Base-by-base conservation (phyloP, 2,113 vertebrate genomes). In the Cyprinodon brontotheroides region DNA sequence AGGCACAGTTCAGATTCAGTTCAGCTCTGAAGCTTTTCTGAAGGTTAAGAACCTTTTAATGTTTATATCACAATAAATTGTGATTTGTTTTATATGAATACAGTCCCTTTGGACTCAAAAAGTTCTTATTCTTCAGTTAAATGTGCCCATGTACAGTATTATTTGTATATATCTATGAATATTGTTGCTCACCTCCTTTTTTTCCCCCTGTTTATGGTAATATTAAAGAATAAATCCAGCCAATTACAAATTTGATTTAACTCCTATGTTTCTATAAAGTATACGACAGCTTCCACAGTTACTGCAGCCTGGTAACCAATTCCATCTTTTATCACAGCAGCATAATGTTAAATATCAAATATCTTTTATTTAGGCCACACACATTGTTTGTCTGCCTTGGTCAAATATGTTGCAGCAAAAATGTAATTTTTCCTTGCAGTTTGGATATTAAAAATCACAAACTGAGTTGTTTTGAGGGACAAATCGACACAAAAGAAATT, bases 161-260 rank as follows among this genome's bases (percentile, higher is more conserved):
- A 88, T 88, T 92, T 92, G 88, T 92, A 91, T 84, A 91, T 91
- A 89, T 88, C 82, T 84, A 84, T 90, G 91, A 91, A 91, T 91
- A 85, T 90, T 83, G 83, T 89, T 85, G 81, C 88, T 71, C 65
- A 78, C 83, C 75, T 74, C 7, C 74, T 78, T 73, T 53, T 38
- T 66, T 75, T 82, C 29, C 29, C 29, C 29, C 72, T 72, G 22
- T 62, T 15, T n/a, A 53, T 76, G 65, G 47, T 72, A 47, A 82
- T 75, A 80, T 87, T 86, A 87, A 89, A 89, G 71, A 69, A 74
- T 77, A 65, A 74, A 77, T 72, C 62, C 45, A 66, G 20, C 2
- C 72, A 69, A 68, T 72, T 60, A 75, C 45, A 83, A 57, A 29
- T 68, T 39, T 48, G 2, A 14, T 65, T 17, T 12, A 65, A 15